Conservation (phyloP, 2,797 vertebrate genomes). For the Avahi laniger region DNA sequence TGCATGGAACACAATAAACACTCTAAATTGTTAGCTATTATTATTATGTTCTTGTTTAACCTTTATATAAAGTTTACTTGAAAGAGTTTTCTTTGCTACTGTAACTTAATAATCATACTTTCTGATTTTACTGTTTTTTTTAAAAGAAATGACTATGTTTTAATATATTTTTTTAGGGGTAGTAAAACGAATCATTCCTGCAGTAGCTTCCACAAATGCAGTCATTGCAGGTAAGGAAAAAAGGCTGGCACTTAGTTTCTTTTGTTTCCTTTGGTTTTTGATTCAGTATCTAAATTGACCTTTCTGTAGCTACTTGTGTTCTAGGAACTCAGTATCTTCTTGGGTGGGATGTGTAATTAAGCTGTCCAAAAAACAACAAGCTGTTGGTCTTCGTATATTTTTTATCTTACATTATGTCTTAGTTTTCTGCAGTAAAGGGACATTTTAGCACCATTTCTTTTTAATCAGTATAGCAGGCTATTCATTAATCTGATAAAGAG, state of each 20-base stretch:
- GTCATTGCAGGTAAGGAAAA: conserved; percentile 93
- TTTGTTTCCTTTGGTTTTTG: conserved; percentile 18
- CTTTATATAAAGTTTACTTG: conserved; percentile 1
- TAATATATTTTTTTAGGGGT: conserved; percentile 87
- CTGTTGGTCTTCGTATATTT: not conserved
- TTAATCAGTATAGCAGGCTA: not conserved
- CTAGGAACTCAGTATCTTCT: not conserved
- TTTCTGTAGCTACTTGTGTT: not conserved
- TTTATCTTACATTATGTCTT: not conserved
- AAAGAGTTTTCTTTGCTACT: conserved; percentile 18
- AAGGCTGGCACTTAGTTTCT: not conserved
- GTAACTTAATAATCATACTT: not conserved
- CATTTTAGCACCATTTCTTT: not conserved
- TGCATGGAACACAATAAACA: not conserved
- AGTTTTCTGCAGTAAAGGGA: not conserved
- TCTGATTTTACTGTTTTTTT: conserved; percentile 2
- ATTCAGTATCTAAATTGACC: conserved; percentile 1
- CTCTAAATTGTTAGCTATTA: not conserved
- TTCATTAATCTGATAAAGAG: conserved; percentile 10
- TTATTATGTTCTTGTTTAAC: not conserved
- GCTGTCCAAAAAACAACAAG: not conserved
- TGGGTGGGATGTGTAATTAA: not conserved
- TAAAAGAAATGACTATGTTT: conserved; percentile 27
- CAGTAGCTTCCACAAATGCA: conserved; percentile 95
- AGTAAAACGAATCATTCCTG: conserved; percentile 95